Evolutionary conservation across 2,797 vertebrate genomes (phyloP), one percentile per base, ranked within the genome.

Genomic region (Liparis tanakae): DNA sequence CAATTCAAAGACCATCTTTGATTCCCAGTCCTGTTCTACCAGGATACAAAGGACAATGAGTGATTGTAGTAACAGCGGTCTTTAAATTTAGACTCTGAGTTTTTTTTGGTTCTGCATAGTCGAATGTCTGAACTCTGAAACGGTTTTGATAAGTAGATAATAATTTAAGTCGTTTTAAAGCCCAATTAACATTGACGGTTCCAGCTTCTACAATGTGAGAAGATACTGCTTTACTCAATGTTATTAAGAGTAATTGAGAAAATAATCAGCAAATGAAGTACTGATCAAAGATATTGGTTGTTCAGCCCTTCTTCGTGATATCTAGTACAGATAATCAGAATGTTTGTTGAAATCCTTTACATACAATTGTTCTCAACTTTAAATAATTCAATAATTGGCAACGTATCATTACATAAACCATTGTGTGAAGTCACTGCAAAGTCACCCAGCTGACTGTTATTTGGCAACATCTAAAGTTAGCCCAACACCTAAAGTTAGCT

Each of bases 371-470:
- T 41, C 33, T 37, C 18, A 25, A 36, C 7, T 2, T 10, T n/a
- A 53, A 6, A 53, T 22, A 12, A 53, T 53, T 25, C 22, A 25
- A 10, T 14, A 53, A 14, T 25, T 12, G 1, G 6, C n/a, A 22
- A 53, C 60, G 56, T 43, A 34, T 25, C n/a, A n/a, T 12, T 59
- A 18, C 39, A 53, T 14, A 48, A 7, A 15, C 12, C 5, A 22
- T 9, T 57, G 22, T 67, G 60, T 55, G 4, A 6, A 25, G 61
- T 48, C 67, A 66, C 63, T 63, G 44, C 63, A 55, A 65, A 69
- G 62, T 62, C 68, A 30, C 54, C 56, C 68, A 80, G 43, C 30
- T 78, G 74, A 36, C 67, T 77, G 50, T 72, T 71, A 14, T 46
- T 33, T 44, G 46, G 1, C n/a, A 30, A 30, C 25, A 30, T 30